phyloP scores from a whole-genome alignment of 2,888 invertebrate species.

The Cheilosia scutellata region DNA sequence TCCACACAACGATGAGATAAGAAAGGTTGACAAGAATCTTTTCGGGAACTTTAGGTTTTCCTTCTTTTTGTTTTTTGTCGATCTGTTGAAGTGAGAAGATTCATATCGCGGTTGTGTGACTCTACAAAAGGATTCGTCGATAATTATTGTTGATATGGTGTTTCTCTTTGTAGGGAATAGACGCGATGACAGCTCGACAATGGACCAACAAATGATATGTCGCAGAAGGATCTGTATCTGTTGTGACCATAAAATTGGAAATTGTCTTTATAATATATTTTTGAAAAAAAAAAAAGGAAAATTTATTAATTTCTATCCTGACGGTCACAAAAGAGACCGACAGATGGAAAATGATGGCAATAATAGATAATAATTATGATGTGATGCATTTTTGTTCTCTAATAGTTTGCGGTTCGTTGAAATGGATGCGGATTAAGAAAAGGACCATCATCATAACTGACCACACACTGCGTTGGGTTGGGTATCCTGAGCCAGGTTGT shows the following conservation, averaged over 20 bases:
- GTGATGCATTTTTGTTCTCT: constrained; percentile 10
- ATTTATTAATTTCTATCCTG: constrained; percentile 3
- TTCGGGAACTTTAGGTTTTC: constrained; percentile 15
- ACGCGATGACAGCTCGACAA: constrained; percentile 69
- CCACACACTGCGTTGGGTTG: constrained; percentile 46
- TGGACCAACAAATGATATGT: constrained; percentile 33
- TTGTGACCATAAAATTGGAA: constrained; percentile 62
- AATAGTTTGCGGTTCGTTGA: constrained; percentile 46
- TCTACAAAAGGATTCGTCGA: constrained; percentile 40
- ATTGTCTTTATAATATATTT: constrained; percentile 58
- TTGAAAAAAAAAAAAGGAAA: constrained; percentile 6
- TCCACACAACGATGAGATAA: constrained; percentile 68
- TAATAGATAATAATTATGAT: constrained; percentile 55
- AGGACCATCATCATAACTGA: constrained; percentile 35
- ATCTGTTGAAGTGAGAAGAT: constrained; percentile 70
- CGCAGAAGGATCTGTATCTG: constrained; percentile 37
- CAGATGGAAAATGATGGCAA: constrained; percentile 51
- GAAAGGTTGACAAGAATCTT: constrained; percentile 45
- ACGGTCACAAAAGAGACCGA: constrained; percentile 51
- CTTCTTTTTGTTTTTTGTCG: constrained; percentile 11
- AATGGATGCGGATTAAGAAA: constrained; percentile 49
- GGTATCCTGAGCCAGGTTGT: not conserved
- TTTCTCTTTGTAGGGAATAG: constrained; percentile 42
- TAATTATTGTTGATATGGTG: constrained; percentile 49
- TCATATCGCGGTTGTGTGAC: constrained; percentile 59